Evolutionary conservation across 2,888 invertebrate species (phyloP).

Genomic region (Mesopsocus fuscifrons): DNA sequence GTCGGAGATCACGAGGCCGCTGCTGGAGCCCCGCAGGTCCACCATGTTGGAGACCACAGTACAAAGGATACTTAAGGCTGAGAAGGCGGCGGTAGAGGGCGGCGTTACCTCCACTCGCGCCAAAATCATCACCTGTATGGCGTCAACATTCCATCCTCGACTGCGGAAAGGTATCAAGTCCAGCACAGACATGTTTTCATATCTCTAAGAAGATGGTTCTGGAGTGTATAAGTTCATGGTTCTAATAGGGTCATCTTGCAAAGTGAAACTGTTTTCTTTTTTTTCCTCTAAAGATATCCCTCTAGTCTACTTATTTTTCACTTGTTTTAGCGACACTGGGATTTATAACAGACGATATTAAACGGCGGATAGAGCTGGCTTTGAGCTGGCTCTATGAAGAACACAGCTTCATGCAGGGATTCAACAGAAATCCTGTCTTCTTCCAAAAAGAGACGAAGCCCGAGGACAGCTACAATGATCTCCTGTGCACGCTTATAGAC

Average conservation of each 20-base stretch:
- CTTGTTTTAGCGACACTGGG: conserved; percentile 39
- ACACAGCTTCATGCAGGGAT: conserved; percentile 75
- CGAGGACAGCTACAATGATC: conserved; percentile 64
- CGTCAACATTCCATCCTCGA: conserved; percentile 63
- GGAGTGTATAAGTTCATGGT: too few relatives aligned
- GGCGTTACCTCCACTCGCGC: conserved; percentile 35
- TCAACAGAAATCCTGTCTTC: conserved; percentile 29
- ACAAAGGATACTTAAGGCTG: conserved; percentile 54
- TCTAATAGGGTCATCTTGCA: too few relatives aligned
- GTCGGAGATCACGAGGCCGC: conserved; percentile 64
- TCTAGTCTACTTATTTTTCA: conserved; percentile 12
- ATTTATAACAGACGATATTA: conserved; percentile 72
- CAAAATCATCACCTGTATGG: conserved; percentile 71
- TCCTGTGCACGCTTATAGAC: conserved; percentile 55
- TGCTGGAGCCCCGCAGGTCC: conserved; percentile 33
- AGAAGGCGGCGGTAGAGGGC: conserved; percentile 45
- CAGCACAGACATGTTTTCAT: too few relatives aligned
- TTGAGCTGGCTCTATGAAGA: conserved; percentile 92
- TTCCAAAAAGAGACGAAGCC: conserved; percentile 37
- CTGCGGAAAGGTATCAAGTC: conserved; percentile 48
- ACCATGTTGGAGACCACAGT: conserved; percentile 51
- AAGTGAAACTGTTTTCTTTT: too few relatives aligned
- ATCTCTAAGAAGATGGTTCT: too few relatives aligned
- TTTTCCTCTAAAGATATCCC: too few relatives aligned
- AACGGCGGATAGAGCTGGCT: conserved; percentile 67